Evolutionary conservation across 2,113 vertebrate species (phyloP), one percentile per base, ranked within the genome.

Genomic region (Willisornis vidua): DNA sequence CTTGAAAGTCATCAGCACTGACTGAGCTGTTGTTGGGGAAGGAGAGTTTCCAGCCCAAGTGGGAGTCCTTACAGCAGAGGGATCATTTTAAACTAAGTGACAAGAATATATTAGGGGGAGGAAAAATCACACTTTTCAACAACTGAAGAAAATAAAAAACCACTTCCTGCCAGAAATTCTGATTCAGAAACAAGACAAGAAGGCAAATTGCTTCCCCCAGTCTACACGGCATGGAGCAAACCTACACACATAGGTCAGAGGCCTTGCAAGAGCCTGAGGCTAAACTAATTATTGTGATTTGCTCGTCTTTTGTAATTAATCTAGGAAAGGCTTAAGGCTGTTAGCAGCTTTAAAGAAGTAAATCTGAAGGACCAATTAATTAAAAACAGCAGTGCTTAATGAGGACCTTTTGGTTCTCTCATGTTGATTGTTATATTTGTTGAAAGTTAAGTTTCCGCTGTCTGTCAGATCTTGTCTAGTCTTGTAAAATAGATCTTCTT

Each of bases 331-430:
- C 98, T 98, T 98, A 97, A 96, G 98, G 97, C 98, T 97, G 97
- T 98, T 98, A 98, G 98, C 98, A 98, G 98, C 98, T 98, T 97
- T 96, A 98, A 98, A 98, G 97, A 98, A 97, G 96, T 97, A 96
- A 95, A 97, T 97, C 98, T 99, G 98, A 98, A 99, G 98, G 98
- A 98, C 98, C 98, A 98, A 98, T 98, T 99, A 99, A 99, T 99
- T 99, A 98, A 98, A 98, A 98, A 97, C 98, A 98, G 96, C 97
- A 94, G 95, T 97, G 97, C 96, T 98, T 98, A 97, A 97, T 97
- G 97, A 98, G 97, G 96, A 97, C 93, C 87, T 95, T 95, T 97
- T 94, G 74, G 94, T 97, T 96, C 92, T 91, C 89, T 88, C 74
- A 61, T 96, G 97, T 97, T 97, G 97, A 97, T 96, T 97, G 94